A percentile compares a stretch with the other conserved stretches of the same genome.
These are phyloP conservation scores for Dasyornis broadbenti DNA, from an alignment of 2,113 vertebrate genomes.

Conservation along the genomic window DNA sequence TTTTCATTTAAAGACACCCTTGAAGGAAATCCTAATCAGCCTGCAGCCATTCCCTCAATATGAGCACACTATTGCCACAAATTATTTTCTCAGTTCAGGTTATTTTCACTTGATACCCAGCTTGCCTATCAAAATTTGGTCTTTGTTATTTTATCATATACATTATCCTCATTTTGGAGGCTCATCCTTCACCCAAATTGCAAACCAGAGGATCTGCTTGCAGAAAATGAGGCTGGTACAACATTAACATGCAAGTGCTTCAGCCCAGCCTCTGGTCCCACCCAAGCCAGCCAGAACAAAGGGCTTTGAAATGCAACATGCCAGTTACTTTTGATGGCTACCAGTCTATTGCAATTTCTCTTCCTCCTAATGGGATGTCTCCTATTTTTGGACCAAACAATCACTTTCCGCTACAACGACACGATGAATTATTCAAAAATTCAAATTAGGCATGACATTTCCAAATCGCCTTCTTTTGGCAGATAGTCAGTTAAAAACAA, in stretches of 20 bases:
- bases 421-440: slow-evolving; percentile 59
- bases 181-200: not conserved
- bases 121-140: not conserved
- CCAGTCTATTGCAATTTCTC: slow-evolving; percentile 22
- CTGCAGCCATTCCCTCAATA: not conserved
- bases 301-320: not conserved
- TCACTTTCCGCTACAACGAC: not conserved
- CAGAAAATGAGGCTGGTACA: not conserved
- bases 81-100: not conserved
- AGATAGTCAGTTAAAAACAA: slow-evolving; percentile 24
- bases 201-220: not conserved
- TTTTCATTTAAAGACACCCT: slow-evolving; percentile 14
- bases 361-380: slow-evolving; percentile 32
- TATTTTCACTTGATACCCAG: not conserved
- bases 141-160: not conserved
- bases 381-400: slow-evolving; percentile 58
- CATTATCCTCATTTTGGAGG: not conserved
- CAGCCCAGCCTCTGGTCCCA: not conserved
- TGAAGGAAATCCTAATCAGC: slow-evolving; percentile 30
- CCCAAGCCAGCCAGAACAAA: slow-evolving; percentile 15
- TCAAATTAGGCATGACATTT: slow-evolving; percentile 51
- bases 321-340: slow-evolving; percentile 34
- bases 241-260: not conserved
- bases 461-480: not conserved
- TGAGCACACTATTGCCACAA: not conserved